Percentiles rank a stretch among this genome's conserved stretches.
Conservation (phyloP, 2,113 vertebrate species). For the Ceuthmochares aereus region DNA sequence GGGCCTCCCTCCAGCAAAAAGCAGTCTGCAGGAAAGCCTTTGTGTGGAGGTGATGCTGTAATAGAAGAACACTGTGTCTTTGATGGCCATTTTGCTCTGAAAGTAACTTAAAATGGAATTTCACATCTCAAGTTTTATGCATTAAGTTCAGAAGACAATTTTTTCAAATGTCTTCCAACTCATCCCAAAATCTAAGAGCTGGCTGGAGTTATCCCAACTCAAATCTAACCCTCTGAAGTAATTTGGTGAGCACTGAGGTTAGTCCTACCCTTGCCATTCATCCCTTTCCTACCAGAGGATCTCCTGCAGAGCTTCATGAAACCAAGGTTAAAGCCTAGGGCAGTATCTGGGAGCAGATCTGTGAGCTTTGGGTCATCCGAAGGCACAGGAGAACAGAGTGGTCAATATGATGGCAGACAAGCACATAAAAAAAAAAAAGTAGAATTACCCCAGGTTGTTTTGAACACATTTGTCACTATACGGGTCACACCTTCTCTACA, state of each 20-base stretch:
- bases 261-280: rapidly evolving
- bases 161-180: not conserved
- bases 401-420: rapidly evolving
- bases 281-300: rapidly evolving
- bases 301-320: not conserved
- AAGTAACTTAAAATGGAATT: not conserved
- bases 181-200: not conserved
- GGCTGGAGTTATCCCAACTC: not conserved
- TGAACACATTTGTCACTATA: not conserved
- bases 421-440: not conserved
- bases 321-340: not conserved
- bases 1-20: not conserved
- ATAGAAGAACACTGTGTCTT: not conserved
- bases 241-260: rapidly evolving
- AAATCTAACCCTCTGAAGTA: rapidly evolving
- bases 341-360: not conserved
- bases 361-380: rapidly evolving
- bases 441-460: not conserved
- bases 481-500: not conserved
- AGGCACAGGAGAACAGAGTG: rapidly evolving
- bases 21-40: not conserved
- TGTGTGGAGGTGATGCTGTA: not conserved
- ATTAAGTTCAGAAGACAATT: not conserved
- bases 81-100: not conserved
- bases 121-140: not conserved